Percentiles rank a stretch among this genome's conserved stretches.
Evolutionary conservation across 2,113 vertebrate species (phyloP).

Genomic region (Ammodytes dubius): DNA sequence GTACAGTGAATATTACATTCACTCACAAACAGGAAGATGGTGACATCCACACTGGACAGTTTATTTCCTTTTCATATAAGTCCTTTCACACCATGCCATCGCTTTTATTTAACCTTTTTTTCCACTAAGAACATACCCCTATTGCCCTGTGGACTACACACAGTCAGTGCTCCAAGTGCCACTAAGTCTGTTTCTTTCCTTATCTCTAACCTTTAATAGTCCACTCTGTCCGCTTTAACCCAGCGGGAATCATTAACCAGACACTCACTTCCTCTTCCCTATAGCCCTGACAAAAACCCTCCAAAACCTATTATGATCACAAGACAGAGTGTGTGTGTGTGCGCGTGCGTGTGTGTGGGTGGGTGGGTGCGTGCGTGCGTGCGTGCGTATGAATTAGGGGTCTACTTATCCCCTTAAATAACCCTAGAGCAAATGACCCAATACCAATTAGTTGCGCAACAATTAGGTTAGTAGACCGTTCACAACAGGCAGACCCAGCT

Average conservation of each 20-base stretch:
- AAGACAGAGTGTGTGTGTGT: conserved; percentile 20
- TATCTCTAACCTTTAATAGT: conserved; percentile 68
- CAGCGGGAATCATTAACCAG: conserved; percentile 73
- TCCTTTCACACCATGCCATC: background rate
- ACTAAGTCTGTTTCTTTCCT: conserved; percentile 64
- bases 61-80: conserved; percentile 19
- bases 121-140: conserved; percentile 19
- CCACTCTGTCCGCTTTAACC: conserved; percentile 64
- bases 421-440: conserved; percentile 69
- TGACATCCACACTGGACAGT: background rate
- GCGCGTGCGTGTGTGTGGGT: conserved; percentile 30
- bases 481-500: conserved; percentile 42
- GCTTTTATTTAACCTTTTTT: background rate
- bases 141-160: conserved; percentile 31
- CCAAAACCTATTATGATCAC: conserved; percentile 44
- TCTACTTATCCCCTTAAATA: conserved; percentile 38
- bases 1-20: background rate
- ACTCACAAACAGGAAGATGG: background rate
- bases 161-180: conserved; percentile 50
- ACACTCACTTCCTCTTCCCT: conserved; percentile 63
- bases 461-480: conserved; percentile 69
- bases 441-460: conserved; percentile 59
- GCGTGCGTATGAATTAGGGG: conserved; percentile 46
- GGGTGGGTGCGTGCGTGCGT: too few species aligned
- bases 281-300: conserved; percentile 45